Conservation (phyloP, 2,113 vertebrate genomes). For the Myotis davidii region DNA sequence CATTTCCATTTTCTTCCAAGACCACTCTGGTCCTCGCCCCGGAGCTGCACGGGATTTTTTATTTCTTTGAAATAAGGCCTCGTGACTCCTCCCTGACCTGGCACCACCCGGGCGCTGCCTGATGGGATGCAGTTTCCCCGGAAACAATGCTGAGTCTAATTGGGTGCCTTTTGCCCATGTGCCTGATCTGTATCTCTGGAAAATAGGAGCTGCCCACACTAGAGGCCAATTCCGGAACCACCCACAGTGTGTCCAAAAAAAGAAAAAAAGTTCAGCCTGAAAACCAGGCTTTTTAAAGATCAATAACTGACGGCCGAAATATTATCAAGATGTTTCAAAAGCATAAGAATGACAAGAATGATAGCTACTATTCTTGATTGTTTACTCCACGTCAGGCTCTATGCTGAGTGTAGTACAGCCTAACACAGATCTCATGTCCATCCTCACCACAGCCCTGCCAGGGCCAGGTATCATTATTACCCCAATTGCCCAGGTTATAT, state of each 20-base stretch:
- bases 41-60: background rate
- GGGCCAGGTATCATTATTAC: conserved; percentile 21
- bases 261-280: background rate
- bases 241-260: background rate
- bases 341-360: background rate
- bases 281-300: background rate
- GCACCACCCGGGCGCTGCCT: background rate
- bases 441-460: background rate
- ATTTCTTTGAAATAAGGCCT: conserved; percentile 26
- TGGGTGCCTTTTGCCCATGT: background rate
- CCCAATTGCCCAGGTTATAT: background rate
- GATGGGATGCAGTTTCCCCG: background rate
- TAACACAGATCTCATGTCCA: background rate
- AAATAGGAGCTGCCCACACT: background rate
- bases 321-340: background rate
- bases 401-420: background rate
- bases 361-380: background rate
- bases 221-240: background rate
- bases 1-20: conserved; percentile 33
- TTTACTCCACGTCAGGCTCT: background rate
- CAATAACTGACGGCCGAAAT: background rate
- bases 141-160: background rate
- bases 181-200: background rate
- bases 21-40: background rate
- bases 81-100: background rate